These are phyloP conservation scores for Potorous gilbertii DNA, from an alignment of 2,797 vertebrate genomes.

Conservation along the genomic window DNA sequence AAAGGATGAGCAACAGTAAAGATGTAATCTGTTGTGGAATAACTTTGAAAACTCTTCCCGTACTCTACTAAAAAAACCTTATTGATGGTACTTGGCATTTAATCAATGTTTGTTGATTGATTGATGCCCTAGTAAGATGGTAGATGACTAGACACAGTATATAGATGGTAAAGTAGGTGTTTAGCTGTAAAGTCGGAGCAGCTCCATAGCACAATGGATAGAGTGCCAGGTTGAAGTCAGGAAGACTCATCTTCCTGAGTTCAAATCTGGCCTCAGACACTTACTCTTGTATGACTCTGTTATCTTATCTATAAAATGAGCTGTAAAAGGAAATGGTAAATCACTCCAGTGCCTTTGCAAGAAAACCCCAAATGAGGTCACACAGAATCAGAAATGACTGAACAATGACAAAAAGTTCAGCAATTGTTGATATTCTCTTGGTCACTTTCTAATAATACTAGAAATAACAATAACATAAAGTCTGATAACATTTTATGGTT, in stretches of 20 bases:
- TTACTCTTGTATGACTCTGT: neutral
- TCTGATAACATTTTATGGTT: neutral
- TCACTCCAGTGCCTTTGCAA: neutral
- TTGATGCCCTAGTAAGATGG: neutral
- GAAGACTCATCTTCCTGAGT: neutral
- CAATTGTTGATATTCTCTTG: neutral
- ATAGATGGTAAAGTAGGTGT: neutral
- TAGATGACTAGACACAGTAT: neutral
- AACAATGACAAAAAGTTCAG: neutral
- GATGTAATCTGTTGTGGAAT: neutral
- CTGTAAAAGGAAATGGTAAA: neutral
- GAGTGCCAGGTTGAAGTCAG: no score
- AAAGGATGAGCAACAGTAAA: neutral
- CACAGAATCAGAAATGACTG: neutral
- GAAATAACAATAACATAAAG: neutral
- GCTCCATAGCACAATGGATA: neutral
- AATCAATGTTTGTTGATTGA: neutral
- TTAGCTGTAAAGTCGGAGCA: neutral
- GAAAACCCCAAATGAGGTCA: neutral
- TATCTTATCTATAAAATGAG: neutral
- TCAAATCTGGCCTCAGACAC: neutral
- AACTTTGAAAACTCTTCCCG: neutral
- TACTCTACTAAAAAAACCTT: neutral
- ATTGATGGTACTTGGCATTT: neutral
- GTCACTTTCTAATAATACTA: neutral